Base-by-base conservation (phyloP, 2,888 invertebrate species). In the Platynereis dumerilii region DNA sequence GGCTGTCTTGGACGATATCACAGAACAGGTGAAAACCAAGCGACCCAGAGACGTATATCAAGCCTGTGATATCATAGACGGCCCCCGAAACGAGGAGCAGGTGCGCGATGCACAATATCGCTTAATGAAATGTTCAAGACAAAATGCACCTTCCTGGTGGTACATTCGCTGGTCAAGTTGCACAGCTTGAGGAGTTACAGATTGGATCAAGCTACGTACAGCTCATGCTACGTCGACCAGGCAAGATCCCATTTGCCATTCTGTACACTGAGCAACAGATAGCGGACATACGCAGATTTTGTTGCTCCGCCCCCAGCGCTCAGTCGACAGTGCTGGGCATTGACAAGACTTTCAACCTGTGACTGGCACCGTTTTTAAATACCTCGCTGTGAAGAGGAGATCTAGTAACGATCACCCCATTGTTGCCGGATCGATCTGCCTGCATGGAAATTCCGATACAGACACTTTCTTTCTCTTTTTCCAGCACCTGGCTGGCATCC, bases 301-400 rank as follows among this genome's bases (percentile, higher is more conserved):
- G 52, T 17, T 52, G 52, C 24, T 20, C 52, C 24, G 52, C 52
- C 52, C 52, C 52, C 3, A 22, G 20, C 17, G 52, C 20, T 10
- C 52, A 52, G 17, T 3, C 52, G 3, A 17, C 52, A 10, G 52
- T 52, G 7, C 52, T 52, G 3, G 52, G 52, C 17, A 7, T 52
- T 5, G 52, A 52, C 24, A 52, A 52, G 3, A 52, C 52, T 52
- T 52, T 42, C n/a, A 42, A 42, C 52, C 3, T 52, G 52, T 52
- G 7, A 52, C 52, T 10, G 52, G 5, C 3, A 24, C 20, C 3
- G 52, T 52, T 17, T 52, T 52, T 17, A 52, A 52, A 17, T 22
- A 52, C 52, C 17, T 52, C 7, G 20, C 7, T 10, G 52, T 52
- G 20, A 52, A 3, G 7, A 52, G 24, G 20, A 5, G 17, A 22